Evolutionary conservation across 1,140 invertebrate species (phyloP).

Genomic region (Nixonia krombeini): DNA sequence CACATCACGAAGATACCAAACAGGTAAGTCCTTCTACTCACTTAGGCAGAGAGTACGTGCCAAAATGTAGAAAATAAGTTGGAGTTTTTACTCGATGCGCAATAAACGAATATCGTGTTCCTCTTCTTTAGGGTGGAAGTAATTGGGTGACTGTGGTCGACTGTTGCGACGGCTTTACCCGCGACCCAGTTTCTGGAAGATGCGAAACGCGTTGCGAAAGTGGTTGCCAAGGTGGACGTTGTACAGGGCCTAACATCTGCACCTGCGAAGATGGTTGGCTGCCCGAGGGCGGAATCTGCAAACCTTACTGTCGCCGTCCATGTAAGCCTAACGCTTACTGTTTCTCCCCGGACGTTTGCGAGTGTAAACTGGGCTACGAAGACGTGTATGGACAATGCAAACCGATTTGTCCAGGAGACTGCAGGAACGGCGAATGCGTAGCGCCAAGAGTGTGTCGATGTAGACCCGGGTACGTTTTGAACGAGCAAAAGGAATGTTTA

Average conservation of each 20-base stretch:
- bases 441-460: conserved; percentile 74
- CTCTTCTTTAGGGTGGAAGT: conserved; percentile 29
- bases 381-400: conserved; percentile 52
- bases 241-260: conserved; percentile 58
- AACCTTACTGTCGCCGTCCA: conserved; percentile 53
- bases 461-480: conserved; percentile 73
- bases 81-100: too few relatives aligned
- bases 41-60: too few relatives aligned
- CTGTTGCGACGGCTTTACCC: conserved; percentile 64
- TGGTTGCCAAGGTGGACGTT: conserved; percentile 66
- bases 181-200: conserved; percentile 45
- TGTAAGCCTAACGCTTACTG: conserved; percentile 65
- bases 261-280: conserved; percentile 59
- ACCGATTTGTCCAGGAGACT: conserved; percentile 63
- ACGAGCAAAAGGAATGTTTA: conserved; percentile 54
- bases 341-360: conserved; percentile 62
- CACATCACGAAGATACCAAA: conserved; percentile 19
- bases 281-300: conserved; percentile 55
- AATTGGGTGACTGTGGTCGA: conserved; percentile 61
- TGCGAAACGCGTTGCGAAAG: conserved; percentile 65
- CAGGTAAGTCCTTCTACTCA: conserved; percentile 29
- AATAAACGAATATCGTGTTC: too few relatives aligned
- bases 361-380: conserved; percentile 64
- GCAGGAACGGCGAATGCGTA: conserved; percentile 70
- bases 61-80: too few relatives aligned